Base-by-base conservation (phyloP, 2,113 vertebrate genomes). In the Triplophysa siluroides region DNA sequence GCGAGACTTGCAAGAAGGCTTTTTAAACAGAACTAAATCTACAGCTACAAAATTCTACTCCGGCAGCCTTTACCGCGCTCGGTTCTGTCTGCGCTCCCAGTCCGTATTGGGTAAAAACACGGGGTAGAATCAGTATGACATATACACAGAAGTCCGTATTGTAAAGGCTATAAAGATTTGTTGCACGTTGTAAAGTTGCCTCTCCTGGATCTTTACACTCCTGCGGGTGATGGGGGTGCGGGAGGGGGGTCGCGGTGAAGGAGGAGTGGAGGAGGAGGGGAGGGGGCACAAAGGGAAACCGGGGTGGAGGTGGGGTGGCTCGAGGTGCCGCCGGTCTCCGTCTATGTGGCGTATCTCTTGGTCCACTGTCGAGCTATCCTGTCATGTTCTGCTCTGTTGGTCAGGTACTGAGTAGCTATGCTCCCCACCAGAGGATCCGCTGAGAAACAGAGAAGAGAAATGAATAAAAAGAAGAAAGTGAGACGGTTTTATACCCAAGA, bases 351-450 rank as follows among this genome's bases (percentile, higher is more conserved):
- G 81, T 96, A 96, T 94, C 95, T 95, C 93, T 96, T 96, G 94
- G 95, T 96, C 95, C 95, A 96, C 95, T 96, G 95, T 93, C 95
- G 94, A 92, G 95, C 95, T 96, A 96, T 96, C 93, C 95, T 95
- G 94, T 96, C 95, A 93, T 96, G 95, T 91, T 96, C 95, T 89
- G 94, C 95, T 95, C 95, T 96, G 95, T 96, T 96, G 92, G 95
- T 96, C 95, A 96, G 92, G 92, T 96, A 96, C 91, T 96, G 95
- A 92, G 95, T 96, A 91, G 95, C 95, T 95, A 96, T 96, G 93
- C 95, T 96, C 89, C 95, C 95, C 89, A 96, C 95, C 93, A 96
- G 91, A 92, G 95, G 95, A 90, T 96, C 95, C 91, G 95, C 95
- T 96, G 87, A 14, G 86, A 61, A 29, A 92, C 71, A 23, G 43